Conservation (phyloP, 2,113 vertebrate genomes). For the Atherinomorus stipes region DNA sequence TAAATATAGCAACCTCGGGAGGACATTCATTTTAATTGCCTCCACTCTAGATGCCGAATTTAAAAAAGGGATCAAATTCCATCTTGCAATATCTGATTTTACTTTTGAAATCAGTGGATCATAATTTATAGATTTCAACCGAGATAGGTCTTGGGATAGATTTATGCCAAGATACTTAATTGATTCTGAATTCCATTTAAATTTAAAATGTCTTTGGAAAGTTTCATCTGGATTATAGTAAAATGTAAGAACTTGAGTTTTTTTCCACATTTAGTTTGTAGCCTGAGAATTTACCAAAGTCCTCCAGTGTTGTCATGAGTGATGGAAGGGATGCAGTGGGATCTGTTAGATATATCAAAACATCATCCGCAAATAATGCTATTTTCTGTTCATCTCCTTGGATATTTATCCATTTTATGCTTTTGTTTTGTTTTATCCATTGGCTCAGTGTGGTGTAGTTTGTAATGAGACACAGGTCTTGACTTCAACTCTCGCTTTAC, state of each 20-base stretch:
- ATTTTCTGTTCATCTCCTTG: neutral
- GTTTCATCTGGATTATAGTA: too few species aligned
- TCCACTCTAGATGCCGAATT: neutral
- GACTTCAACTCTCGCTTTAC: too few species aligned
- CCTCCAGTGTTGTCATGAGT: neutral
- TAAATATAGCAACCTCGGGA: neutral
- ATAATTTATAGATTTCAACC: neutral
- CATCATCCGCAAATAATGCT: too few species aligned
- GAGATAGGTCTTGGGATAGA: rapidly evolving
- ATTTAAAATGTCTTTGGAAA: too few species aligned
- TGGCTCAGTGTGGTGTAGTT: neutral
- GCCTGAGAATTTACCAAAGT: neutral
- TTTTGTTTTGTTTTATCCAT: neutral
- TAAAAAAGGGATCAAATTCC: neutral
- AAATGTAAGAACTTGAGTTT: too few species aligned
- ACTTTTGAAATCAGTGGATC: neutral
- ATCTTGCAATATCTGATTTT: neutral
- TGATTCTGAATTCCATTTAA: neutral
- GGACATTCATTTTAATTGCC: too few species aligned
- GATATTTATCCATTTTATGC: neutral
- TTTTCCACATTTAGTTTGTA: slow-evolving; percentile 3
- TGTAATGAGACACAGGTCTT: too few species aligned
- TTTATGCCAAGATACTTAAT: neutral
- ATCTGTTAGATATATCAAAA: slow-evolving; percentile 3
- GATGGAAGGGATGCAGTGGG: neutral